phyloP scores from a whole-genome alignment of 2,888 invertebrate genomes.

The Nineta flava region DNA sequence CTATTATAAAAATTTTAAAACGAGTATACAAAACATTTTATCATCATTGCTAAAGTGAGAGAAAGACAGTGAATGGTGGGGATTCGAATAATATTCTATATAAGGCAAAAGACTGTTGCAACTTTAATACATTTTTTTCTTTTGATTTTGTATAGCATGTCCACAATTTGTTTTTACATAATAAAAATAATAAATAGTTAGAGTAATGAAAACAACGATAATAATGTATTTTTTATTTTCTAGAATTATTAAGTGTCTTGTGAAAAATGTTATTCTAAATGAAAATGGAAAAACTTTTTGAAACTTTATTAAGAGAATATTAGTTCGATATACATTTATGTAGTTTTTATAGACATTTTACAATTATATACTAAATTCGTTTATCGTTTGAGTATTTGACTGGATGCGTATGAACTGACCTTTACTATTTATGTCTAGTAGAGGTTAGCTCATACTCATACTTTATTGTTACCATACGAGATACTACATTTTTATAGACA shows the following conservation, averaged over 20 bases:
- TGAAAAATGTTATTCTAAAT: neutral
- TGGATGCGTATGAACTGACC: too few species aligned
- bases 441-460: too few species aligned
- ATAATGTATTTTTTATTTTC: neutral
- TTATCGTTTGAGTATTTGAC: too few species aligned
- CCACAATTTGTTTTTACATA: neutral
- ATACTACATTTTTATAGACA: too few species aligned
- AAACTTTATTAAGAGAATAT: neutral
- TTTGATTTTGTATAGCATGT: neutral
- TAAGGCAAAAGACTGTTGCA: neutral
- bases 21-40: neutral
- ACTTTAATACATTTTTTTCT: neutral
- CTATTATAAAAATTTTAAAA: neutral
- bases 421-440: too few species aligned
- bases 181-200: neutral
- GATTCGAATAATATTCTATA: neutral
- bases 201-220: neutral
- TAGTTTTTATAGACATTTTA: too few species aligned
- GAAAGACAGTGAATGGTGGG: neutral
- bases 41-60: neutral
- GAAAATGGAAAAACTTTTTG: neutral
- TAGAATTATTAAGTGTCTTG: neutral
- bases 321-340: too few species aligned
- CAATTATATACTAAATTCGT: too few species aligned
- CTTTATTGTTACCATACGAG: too few species aligned